A percentile compares a stretch with the other conserved stretches of the same genome.
Conservation (phyloP, 2,888 invertebrate species). For the Uropetala carovei region DNA sequence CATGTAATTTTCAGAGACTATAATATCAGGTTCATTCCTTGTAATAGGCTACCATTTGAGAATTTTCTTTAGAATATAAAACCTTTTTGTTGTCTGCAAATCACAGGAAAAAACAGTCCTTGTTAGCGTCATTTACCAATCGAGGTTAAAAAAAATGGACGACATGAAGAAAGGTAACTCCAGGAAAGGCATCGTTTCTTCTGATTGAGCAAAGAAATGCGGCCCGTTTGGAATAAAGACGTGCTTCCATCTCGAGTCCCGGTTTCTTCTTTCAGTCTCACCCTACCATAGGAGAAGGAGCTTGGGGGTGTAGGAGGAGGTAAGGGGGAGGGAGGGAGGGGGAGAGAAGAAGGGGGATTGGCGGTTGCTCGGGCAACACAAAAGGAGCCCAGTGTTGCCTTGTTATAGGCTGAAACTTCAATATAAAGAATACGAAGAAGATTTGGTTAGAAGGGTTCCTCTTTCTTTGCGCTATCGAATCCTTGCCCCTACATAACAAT, state of each 20-base stretch:
- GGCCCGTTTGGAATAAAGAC: neutral
- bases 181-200: neutral
- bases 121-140: neutral
- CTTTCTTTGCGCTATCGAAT: neutral
- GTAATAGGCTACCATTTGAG: too few relatives aligned
- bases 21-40: too few relatives aligned
- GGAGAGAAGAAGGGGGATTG: too few relatives aligned
- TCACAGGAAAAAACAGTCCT: neutral
- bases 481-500: neutral
- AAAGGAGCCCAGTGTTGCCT: neutral
- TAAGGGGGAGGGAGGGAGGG: neutral
- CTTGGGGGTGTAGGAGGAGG: neutral
- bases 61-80: too few relatives aligned
- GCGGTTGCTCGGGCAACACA: too few relatives aligned
- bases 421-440: neutral
- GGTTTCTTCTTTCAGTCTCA: neutral
- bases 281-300: neutral
- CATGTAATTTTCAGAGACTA: too few relatives aligned
- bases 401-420: neutral
- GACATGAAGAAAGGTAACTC: neutral
- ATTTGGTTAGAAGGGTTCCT: neutral
- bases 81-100: neutral
- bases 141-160: neutral
- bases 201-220: conserved; percentile 13
- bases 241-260: neutral